Base-by-base conservation (phyloP, 2,888 invertebrate species). In the Andrena flavipes region DNA sequence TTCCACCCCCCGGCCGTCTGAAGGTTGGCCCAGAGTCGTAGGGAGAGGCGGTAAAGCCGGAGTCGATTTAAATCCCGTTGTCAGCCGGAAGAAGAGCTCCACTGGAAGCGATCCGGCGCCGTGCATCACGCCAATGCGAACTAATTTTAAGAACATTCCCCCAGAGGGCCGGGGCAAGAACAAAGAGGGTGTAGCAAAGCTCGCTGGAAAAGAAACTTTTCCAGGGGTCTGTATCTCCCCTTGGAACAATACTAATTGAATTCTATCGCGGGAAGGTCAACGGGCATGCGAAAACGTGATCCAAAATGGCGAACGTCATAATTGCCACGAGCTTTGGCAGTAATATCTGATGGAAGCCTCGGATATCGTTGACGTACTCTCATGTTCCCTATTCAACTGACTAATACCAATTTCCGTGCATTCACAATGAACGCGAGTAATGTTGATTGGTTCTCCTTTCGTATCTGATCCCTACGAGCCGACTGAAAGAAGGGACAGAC, bases 241-340 rank as follows among this genome's bases (percentile, higher is more conserved):
- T 48, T 64, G 81, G 82, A 86, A 87, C 84, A 84, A 89, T 89
- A 85, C 86, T 87, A 88, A 87, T 88, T 88, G 88, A 88, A 88
- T 88, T 86, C 80, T 82, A 84, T 86, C 86, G 88, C 75, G 86
- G 81, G 68, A 70, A 79, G 72, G 80, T 84, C 80, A 80, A 78
- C 63, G 81, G 71, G 75, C 77, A 79, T 79, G 83, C 82, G 84
- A 79, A 80, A 78, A 72, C 79, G 67, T 75, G 63, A 54, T 59
- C 64, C 69, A 74, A 82, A 86, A 82, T 72, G 70, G 51, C 26
- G 70, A 72, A 69, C 51, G 49, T 26, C 49, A 16, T 26, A 13
- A 16, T 42, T 16, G 42, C 3, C 42, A 16, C 62, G 69, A 76
- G 74, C 78, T 69, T 51, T 30, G 10, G 16, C 23, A 51, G n/a